phyloP scores from a whole-genome alignment of 1,140 invertebrate species.

The Galleria mellonella region DNA sequence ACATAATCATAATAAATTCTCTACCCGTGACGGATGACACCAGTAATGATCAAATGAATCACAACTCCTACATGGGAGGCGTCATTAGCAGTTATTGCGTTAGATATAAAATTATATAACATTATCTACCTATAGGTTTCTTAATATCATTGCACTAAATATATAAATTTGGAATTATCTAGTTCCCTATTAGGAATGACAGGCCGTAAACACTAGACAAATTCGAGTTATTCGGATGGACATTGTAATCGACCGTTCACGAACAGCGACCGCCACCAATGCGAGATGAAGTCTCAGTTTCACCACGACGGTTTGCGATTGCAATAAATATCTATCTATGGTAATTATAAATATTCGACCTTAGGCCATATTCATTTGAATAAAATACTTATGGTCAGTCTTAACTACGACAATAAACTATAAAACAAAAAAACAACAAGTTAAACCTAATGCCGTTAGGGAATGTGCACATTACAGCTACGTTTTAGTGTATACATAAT shows the following conservation, averaged over 20 bases:
- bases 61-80: slow-evolving; percentile 2
- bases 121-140: slow-evolving; percentile 28
- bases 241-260: slow-evolving; percentile 1
- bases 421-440: slow-evolving; percentile 69
- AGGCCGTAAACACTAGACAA: slow-evolving; percentile 58
- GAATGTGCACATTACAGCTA: slow-evolving; percentile 69
- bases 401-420: slow-evolving; percentile 65
- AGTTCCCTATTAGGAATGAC: slow-evolving; percentile 57
- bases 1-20: slow-evolving; percentile 7
- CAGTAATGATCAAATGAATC: slow-evolving; percentile 20
- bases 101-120: slow-evolving; percentile 16
- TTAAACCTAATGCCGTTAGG: slow-evolving; percentile 60
- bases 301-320: too few relatives aligned
- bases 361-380: slow-evolving; percentile 29
- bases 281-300: too few relatives aligned
- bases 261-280: too few relatives aligned
- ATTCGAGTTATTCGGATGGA: slow-evolving; percentile 47
- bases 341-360: slow-evolving; percentile 11
- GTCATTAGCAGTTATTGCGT: background rate
- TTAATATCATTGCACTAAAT: slow-evolving; percentile 69
- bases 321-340: too few relatives aligned
- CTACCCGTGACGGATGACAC: slow-evolving; percentile 40
- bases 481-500: slow-evolving; percentile 58
- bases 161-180: slow-evolving; percentile 61
- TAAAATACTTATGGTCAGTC: slow-evolving; percentile 64